phyloP scores from a whole-genome alignment of 2,888 invertebrate genomes.

The Microplitis deprimator region DNA sequence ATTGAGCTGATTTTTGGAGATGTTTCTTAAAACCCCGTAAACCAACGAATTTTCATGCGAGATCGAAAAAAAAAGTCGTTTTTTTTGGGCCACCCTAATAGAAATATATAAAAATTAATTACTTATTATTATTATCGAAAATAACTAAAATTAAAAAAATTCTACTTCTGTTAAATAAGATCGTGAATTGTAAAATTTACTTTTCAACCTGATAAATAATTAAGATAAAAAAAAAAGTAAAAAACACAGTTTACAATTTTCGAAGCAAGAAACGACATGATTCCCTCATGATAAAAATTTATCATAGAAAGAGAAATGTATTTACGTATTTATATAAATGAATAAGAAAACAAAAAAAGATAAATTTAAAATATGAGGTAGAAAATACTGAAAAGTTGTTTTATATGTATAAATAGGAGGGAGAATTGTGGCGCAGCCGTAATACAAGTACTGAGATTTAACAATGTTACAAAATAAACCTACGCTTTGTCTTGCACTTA shows the following conservation, averaged over 20 bases:
- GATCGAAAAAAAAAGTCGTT: too few species aligned
- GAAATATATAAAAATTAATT: too few species aligned
- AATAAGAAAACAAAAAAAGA: conserved; percentile 16
- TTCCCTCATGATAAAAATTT: neutral
- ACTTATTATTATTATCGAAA: too few species aligned
- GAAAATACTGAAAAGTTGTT: conserved; percentile 33
- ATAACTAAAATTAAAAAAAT: too few species aligned
- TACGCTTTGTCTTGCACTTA: conserved; percentile 56
- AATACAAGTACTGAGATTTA: conserved; percentile 67
- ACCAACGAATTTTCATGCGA: too few species aligned
- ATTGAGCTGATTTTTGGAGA: too few species aligned
- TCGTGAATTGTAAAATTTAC: neutral
- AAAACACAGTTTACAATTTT: conserved; percentile 32
- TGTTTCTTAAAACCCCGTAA: too few species aligned
- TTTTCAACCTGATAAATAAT: conserved; percentile 25
- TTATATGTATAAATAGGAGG: neutral
- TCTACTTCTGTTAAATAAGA: too few species aligned
- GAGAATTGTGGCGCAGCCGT: conserved; percentile 52
- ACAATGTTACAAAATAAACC: conserved; percentile 63
- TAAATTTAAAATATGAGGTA: conserved; percentile 15
- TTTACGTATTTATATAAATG: conserved; percentile 12
- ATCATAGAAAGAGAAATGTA: neutral
- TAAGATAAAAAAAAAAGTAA: conserved; percentile 23
- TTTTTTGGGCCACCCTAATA: too few species aligned
- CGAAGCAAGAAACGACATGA: neutral